phyloP scores from a whole-genome alignment of 1,140 invertebrate genomes.

The Pachyrhynchus sulphureomaculatus region DNA sequence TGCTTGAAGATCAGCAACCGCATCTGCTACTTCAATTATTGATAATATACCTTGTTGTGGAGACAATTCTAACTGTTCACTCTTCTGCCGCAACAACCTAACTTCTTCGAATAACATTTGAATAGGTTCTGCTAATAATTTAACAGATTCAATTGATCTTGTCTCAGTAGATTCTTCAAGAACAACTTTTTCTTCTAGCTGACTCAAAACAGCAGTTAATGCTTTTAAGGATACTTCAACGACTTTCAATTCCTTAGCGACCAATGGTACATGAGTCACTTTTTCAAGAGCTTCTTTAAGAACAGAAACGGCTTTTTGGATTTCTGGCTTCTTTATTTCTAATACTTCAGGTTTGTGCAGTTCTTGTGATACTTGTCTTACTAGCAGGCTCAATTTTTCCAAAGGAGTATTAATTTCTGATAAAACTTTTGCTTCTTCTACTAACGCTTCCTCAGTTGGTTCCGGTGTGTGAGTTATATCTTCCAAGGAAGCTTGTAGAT shows the following conservation, averaged over 20 bases:
- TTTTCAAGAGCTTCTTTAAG: slow-evolving; percentile 29
- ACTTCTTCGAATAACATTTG: background rate
- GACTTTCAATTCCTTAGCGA: slow-evolving; percentile 1
- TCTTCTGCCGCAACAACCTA: background rate
- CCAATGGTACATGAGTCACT: background rate
- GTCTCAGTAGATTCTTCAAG: too few relatives aligned
- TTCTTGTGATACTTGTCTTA: background rate
- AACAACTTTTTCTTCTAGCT: slow-evolving; percentile 2
- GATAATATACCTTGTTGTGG: slow-evolving; percentile 2
- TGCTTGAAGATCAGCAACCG: slow-evolving; percentile 4
- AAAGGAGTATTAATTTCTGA: background rate
- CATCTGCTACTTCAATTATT: background rate
- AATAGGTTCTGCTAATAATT: too few relatives aligned
- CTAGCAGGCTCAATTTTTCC: background rate
- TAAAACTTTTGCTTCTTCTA: background rate
- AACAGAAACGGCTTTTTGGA: slow-evolving; percentile 1
- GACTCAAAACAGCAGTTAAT: slow-evolving; percentile 1
- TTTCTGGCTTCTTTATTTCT: slow-evolving; percentile 14
- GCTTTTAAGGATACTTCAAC: slow-evolving; percentile 19
- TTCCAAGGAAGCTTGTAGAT: background rate
- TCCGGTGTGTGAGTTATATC: background rate
- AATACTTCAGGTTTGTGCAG: slow-evolving; percentile 10
- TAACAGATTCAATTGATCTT: background rate
- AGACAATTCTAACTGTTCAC: background rate
- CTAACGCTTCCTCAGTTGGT: background rate